Evolutionary conservation across 2,113 vertebrate genomes (phyloP).

Genomic region (Scomber scombrus): DNA sequence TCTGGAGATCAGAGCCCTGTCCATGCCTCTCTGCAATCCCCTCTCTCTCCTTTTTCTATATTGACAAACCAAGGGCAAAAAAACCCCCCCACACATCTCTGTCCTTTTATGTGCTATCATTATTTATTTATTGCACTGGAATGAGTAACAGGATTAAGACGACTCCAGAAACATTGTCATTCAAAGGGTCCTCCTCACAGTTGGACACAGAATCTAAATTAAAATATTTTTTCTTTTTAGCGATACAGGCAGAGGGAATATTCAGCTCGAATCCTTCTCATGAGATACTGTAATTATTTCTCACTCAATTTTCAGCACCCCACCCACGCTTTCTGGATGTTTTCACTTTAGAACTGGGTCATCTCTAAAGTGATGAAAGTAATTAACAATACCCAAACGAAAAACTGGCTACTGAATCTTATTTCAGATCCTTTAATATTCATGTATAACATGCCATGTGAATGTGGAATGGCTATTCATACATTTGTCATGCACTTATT

Average conservation of each 20-base stretch:
- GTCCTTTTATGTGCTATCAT: slow-evolving; percentile 31
- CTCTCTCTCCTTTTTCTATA: slow-evolving; percentile 43
- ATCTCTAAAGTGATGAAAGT: slow-evolving; percentile 50
- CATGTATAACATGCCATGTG: background rate
- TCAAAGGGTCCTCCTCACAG: background rate
- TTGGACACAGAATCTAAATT: slow-evolving; percentile 12
- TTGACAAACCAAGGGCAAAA: slow-evolving; percentile 65
- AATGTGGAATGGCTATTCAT: slow-evolving; percentile 13
- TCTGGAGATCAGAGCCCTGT: slow-evolving; percentile 63
- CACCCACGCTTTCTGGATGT: slow-evolving; percentile 4
- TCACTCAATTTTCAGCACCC: slow-evolving; percentile 28
- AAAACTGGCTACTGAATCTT: slow-evolving; percentile 10
- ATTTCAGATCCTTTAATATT: slow-evolving; percentile 32
- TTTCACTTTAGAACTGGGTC: slow-evolving; percentile 49
- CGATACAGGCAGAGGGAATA: slow-evolving; percentile 5
- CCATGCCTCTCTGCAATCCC: slow-evolving; percentile 45
- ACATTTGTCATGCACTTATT: slow-evolving; percentile 6
- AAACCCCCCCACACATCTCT: background rate
- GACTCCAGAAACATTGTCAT: slow-evolving; percentile 1
- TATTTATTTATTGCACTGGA: slow-evolving; percentile 13
- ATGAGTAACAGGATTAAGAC: slow-evolving; percentile 17
- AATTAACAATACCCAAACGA: slow-evolving; percentile 42
- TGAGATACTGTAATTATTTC: slow-evolving; percentile 43
- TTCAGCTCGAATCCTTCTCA: slow-evolving; percentile 23
- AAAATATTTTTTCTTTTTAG: background rate